phyloP scores from a whole-genome alignment of 2,888 invertebrate species.

The Anthoptus insignis region DNA sequence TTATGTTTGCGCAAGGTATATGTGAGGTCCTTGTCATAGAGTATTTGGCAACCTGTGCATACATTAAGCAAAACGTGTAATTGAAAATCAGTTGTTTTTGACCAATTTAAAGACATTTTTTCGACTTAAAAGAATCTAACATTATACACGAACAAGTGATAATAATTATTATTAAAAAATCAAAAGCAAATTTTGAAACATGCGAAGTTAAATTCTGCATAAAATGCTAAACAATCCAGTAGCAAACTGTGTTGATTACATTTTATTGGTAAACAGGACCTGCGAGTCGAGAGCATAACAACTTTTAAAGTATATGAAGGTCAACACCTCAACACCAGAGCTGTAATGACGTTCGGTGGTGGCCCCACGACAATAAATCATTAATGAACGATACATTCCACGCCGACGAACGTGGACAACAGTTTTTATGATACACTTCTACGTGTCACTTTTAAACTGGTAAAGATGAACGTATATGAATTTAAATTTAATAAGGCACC shows the following conservation, averaged over 20 bases:
- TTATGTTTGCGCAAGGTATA: constrained; percentile 33
- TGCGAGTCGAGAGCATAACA: constrained; percentile 45
- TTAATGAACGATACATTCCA: constrained; percentile 38
- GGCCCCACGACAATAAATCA: constrained; percentile 33
- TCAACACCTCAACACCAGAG: constrained; percentile 46
- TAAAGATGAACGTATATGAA: constrained; percentile 24
- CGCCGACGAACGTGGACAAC: constrained; percentile 29
- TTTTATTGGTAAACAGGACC: constrained; percentile 46
- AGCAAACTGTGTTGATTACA: constrained; percentile 37
- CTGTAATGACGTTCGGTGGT: constrained; percentile 33
- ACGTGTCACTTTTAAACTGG: constrained; percentile 37
- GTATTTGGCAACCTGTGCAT: constrained; percentile 44
- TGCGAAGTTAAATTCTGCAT: constrained; percentile 24
- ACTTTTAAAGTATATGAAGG: constrained; percentile 54
- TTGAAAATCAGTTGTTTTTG: neutral
- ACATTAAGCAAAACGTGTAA: constrained; percentile 18
- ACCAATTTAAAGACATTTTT: no score
- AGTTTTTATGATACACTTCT: constrained; percentile 35
- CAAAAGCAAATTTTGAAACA: constrained; percentile 10
- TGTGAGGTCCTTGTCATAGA: constrained; percentile 58
- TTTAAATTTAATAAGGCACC: constrained; percentile 27
- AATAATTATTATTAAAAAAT: no score
- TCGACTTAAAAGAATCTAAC: no score
- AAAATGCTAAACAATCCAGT: constrained; percentile 28
- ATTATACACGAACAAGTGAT: no score